These are phyloP conservation scores for Hippasteria phrygiana DNA, from an alignment of 53 echinoderm and acorn worm genomes.

Conservation along the genomic window DNA sequence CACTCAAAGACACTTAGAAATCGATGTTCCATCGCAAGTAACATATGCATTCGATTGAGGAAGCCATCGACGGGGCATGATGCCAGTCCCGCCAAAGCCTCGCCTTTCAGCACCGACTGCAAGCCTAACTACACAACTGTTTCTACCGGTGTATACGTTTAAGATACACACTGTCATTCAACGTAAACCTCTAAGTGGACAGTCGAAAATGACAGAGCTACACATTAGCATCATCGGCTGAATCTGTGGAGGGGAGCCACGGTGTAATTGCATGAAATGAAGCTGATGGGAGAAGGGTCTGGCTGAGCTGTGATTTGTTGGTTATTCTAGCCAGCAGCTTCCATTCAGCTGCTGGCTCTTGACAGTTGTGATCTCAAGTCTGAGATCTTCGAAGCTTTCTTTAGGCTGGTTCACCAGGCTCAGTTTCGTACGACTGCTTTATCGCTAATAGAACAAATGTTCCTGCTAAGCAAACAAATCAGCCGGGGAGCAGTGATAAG, in stretches of 20 bases:
- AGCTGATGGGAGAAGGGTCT: neutral
- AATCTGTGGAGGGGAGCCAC: neutral
- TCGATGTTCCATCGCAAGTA: too few relatives aligned
- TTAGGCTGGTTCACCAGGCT: too few relatives aligned
- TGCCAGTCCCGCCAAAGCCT: neutral
- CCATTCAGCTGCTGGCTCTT: neutral
- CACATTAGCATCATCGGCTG: slow-evolving; percentile 8
- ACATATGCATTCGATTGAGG: neutral
- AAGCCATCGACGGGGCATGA: neutral
- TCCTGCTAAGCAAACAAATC: too few relatives aligned
- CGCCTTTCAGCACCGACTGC: neutral
- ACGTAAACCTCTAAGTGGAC: slow-evolving; percentile 25
- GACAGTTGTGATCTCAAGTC: neutral
- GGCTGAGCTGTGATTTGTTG: neutral
- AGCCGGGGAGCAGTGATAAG: too few relatives aligned
- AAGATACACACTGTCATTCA: slow-evolving; percentile 28
- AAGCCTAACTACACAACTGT: slow-evolving; percentile 3
- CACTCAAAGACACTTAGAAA: too few relatives aligned
- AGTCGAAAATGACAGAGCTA: neutral
- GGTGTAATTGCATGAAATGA: slow-evolving; percentile 13
- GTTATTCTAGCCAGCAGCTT: neutral
- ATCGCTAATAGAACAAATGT: too few relatives aligned
- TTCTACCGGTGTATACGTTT: neutral
- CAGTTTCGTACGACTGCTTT: too few relatives aligned
- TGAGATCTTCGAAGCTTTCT: neutral